A percentile compares a stretch with the other conserved stretches of the same genome.
Conservation (phyloP, 2,797 vertebrate genomes). For the Ispidina lecontei region DNA sequence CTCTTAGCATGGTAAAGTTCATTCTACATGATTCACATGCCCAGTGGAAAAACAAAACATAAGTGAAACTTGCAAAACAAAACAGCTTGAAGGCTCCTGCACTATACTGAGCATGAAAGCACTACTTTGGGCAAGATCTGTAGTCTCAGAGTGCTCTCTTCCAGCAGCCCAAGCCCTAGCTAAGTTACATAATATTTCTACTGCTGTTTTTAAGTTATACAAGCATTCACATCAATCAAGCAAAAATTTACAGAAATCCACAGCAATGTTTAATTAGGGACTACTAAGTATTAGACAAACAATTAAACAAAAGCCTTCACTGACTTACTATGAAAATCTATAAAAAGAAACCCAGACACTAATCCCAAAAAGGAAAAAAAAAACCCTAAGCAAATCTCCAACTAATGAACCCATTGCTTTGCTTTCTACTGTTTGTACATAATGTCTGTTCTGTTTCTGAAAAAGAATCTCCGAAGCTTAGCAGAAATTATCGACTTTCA, state of each 20-base stretch:
- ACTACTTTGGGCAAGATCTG: background rate
- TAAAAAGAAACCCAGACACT: background rate
- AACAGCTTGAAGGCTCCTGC: background rate
- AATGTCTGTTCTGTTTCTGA: background rate
- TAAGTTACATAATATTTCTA: conserved; percentile 3
- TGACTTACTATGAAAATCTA: background rate
- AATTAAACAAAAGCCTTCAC: background rate
- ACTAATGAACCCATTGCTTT: background rate
- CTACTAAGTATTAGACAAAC: background rate
- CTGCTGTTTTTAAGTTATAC: conserved; percentile 15
- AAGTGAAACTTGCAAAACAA: background rate
- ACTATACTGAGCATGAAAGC: background rate
- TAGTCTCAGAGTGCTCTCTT: background rate
- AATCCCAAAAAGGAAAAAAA: background rate
- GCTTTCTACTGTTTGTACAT: background rate
- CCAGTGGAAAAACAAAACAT: background rate
- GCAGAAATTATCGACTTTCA: background rate
- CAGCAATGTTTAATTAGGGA: background rate
- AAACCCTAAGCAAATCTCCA: background rate
- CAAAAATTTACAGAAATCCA: background rate
- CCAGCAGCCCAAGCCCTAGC: background rate
- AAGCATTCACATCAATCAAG: background rate
- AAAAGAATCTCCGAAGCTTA: background rate
- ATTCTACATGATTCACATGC: background rate
- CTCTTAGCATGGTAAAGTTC: background rate